phyloP scores from a whole-genome alignment of 2,888 invertebrate species.

The Lysandra bellargus region DNA sequence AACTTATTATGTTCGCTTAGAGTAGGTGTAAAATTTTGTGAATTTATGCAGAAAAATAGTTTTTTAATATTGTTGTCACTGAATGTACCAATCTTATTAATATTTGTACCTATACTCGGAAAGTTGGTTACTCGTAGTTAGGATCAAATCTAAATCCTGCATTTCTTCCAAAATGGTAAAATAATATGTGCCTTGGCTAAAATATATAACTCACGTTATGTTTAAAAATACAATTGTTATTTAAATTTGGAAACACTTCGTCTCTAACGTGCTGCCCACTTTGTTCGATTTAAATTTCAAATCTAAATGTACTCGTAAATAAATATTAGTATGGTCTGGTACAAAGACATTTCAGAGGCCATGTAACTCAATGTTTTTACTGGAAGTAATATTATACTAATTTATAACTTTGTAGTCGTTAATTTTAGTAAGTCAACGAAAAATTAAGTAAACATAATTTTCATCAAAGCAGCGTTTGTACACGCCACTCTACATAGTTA shows the following conservation, averaged over 20 bases:
- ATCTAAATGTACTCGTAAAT: slow-evolving; percentile 4
- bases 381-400: not conserved
- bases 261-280: slow-evolving; percentile 62
- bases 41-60: slow-evolving; percentile 79
- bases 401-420: not conserved
- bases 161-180: slow-evolving; percentile 73
- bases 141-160: slow-evolving; percentile 78
- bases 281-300: slow-evolving; percentile 29
- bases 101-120: slow-evolving; percentile 79
- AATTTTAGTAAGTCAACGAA: not conserved
- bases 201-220: slow-evolving; percentile 67
- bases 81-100: slow-evolving; percentile 80
- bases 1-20: slow-evolving; percentile 75
- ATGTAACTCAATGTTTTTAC: not conserved
- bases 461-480: not conserved
- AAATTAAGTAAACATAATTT: not conserved
- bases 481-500: not conserved
- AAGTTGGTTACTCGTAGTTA: slow-evolving; percentile 80
- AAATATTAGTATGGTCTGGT: slow-evolving; percentile 1
- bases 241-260: slow-evolving; percentile 49
- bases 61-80: slow-evolving; percentile 81
- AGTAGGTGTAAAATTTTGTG: slow-evolving; percentile 78
- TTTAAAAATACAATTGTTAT: slow-evolving; percentile 53
- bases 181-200: slow-evolving; percentile 78
- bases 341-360: not conserved